Evolutionary conservation across 2,888 invertebrate genomes (phyloP).

Genomic region (Leptopterna dolabrata): DNA sequence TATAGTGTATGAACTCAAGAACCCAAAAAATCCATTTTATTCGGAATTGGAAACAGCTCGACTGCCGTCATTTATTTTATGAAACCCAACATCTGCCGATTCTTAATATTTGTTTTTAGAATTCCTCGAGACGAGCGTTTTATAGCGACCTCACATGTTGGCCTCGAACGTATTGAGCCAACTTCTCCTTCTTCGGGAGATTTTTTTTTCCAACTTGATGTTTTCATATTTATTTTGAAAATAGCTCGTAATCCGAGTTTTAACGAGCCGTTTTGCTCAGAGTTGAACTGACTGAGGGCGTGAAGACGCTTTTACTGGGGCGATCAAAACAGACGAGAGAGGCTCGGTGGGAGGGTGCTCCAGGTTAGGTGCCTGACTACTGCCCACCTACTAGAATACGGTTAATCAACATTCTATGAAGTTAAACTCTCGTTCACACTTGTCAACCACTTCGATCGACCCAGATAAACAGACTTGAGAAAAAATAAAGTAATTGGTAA

Average conservation of each 20-base stretch:
- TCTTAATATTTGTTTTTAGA: background rate
- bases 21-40: background rate
- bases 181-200: background rate
- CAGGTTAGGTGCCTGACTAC: no score
- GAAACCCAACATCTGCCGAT: background rate
- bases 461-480: no score
- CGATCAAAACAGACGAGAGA: background rate
- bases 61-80: background rate
- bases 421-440: no score
- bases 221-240: background rate
- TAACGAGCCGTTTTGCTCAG: background rate
- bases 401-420: no score
- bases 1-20: no score
- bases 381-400: no score
- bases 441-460: no score
- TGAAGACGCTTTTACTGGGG: background rate
- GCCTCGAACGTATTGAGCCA: background rate
- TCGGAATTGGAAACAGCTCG: background rate
- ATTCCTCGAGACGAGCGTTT: background rate
- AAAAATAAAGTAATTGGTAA: no score
- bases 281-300: background rate
- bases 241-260: background rate
- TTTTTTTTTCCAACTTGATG: background rate
- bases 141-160: background rate
- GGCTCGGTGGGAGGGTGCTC: no score